Evolutionary conservation across 2,113 vertebrate genomes (phyloP), one percentile per base, ranked within the genome.

Genomic region (Andinoacara biseriatus): DNA sequence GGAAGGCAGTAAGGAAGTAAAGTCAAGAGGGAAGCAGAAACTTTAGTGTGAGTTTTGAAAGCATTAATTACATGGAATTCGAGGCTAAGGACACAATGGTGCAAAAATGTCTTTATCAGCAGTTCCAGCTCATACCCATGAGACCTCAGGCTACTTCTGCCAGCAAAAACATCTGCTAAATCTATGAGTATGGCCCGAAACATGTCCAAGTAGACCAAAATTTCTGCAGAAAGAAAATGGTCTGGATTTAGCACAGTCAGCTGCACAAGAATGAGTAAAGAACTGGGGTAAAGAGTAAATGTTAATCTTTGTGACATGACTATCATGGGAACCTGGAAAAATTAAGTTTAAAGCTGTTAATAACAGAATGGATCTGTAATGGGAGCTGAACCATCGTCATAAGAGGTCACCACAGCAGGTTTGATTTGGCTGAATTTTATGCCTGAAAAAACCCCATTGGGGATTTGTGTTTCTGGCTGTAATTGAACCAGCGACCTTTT

Each of bases 151-250:
- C 38, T 79, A 62, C 62, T 87, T 82, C 90, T 86, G 86, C 87
- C 84, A 90, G 87, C 79, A 81, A 82, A 86, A 87, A 90, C 87
- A 93, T 93, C 92, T 93, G 92, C 81, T 88, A 85, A 84, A 90
- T 87, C 72, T 80, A 84, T 83, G 79, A 90, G 74, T 69, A 38
- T 6, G 56, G 86, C 82, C 83, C 84, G 63, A 85, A 90, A 89
- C 61, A 72, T 78, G 87, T 86, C 87, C 86, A 85, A 92, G 83
- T 74, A 74, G 60, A 52, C 61, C 65, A 7, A 62, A 59, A 75
- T 65, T 82, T 91, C n/a, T 40, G 24, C 46, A 33, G 35, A 46
- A 86, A 85, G 80, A 74, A 80, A 82, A 58, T 62, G 85, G 26
- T 46, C 76, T 2, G 14, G 58, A 78, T 90, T 89, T 58, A 80